Evolutionary conservation across 2,113 vertebrate species (phyloP), one percentile per base, ranked within the genome.

Genomic region (Tapirus terrestris): DNA sequence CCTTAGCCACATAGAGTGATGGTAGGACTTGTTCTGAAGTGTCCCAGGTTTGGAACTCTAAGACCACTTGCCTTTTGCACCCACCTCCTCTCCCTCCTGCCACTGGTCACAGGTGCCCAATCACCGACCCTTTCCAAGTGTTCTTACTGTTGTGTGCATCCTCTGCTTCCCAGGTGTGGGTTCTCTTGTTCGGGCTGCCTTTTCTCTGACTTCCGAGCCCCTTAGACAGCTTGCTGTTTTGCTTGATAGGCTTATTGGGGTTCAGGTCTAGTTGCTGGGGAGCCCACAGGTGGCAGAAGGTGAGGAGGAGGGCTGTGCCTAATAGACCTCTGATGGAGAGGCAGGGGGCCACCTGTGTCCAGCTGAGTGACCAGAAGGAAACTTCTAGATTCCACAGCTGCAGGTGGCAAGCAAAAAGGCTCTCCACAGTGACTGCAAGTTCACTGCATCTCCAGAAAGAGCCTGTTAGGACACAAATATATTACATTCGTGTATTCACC

Each of bases 81-180:
- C 12, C 16, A 8, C 51, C 51, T 11, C 29, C 25, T 14, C 61
- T 8, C 0, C 3, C 7, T 73, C 48, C 12, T 21, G 43, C 33
- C 36, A 0, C 45, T 48, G 53, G 60, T 48, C 27, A 1, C 21
- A 5, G 12, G 80, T 1, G 0, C 36, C 23, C 0, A 0, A 43
- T n/a, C 6, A 14, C 11, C 11, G 12, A 0, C 43, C 20, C 6
- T 12, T 11, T 18, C 29, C 20, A 1, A 6, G 8, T 33, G 8
- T 10, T n/a, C 43, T 20, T 20, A 20, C 23, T 23, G 2, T 14
- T 36, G 9, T 20, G 5, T 1, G 6, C 1, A 2, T 48, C 73
- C 14, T 9, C 81, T 4, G 0, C 4, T 20, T 31, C 53, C 67
- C 31, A 1, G 29, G 2, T 4, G 1, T 53, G 13, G 14, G 8